Percentiles rank a stretch among this genome's conserved stretches.
phyloP scores from a whole-genome alignment of 2,113 vertebrate species.

The Microtus pennsylvanicus region DNA sequence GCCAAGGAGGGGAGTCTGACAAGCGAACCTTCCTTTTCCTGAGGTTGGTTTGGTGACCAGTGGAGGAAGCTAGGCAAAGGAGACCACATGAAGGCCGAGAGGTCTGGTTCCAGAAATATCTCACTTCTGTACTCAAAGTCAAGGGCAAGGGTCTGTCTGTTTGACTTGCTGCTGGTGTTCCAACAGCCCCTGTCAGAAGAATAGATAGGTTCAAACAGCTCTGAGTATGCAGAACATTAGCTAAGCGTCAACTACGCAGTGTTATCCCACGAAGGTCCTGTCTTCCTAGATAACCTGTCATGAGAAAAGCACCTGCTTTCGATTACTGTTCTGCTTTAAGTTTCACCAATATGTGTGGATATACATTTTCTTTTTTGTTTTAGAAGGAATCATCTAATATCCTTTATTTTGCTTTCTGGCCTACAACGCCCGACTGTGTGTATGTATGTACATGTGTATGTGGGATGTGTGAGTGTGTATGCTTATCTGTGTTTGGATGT shows the following conservation, averaged over 20 bases:
- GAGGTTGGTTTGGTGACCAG: neutral
- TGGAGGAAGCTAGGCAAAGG: neutral
- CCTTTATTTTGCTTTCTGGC: neutral
- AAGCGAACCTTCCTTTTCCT: neutral
- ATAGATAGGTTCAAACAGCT: neutral
- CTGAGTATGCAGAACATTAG: neutral
- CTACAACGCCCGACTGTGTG: neutral
- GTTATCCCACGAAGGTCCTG: neutral
- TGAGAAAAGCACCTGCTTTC: neutral
- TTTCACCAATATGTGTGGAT: neutral
- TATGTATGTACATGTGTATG: neutral
- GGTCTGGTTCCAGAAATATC: neutral
- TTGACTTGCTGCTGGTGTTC: neutral
- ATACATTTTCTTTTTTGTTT: neutral
- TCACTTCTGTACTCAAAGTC: rapidly evolving
- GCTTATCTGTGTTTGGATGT: neutral
- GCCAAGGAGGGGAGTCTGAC: too few species aligned
- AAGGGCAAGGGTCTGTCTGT: neutral
- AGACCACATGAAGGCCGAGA: neutral
- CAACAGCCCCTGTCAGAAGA: neutral
- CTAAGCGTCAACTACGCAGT: neutral
- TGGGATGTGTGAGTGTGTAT: neutral
- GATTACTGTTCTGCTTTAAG: neutral
- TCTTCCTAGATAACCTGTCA: neutral
- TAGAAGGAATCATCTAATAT: neutral